A percentile compares a stretch with the other conserved stretches of the same genome.
Evolutionary conservation across 2,797 vertebrate genomes (phyloP).

Genomic region (Xiphorhynchus erythropygius): DNA sequence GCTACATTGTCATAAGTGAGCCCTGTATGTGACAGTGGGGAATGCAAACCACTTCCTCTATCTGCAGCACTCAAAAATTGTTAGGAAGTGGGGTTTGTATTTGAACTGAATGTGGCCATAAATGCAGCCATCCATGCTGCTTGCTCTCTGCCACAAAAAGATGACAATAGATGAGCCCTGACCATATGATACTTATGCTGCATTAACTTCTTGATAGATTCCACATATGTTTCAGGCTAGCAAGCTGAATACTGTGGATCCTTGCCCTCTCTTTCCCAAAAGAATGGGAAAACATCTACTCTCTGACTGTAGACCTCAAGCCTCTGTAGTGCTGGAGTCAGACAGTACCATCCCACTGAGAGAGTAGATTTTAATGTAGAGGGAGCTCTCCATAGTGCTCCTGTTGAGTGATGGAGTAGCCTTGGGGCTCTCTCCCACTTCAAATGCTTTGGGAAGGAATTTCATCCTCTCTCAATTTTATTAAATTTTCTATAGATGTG

Average conservation of each 20-base stretch:
- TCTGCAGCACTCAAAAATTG: neutral
- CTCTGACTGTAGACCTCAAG: neutral
- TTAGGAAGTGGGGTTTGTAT: neutral
- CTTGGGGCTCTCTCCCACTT: neutral
- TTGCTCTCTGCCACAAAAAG: neutral
- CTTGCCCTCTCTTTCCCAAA: neutral
- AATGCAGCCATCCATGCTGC: neutral
- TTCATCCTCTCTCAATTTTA: neutral
- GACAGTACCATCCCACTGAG: neutral
- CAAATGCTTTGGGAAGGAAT: neutral
- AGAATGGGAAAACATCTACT: neutral
- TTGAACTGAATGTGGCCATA: neutral
- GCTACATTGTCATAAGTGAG: neutral
- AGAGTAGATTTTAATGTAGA: neutral
- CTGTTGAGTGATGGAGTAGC: neutral
- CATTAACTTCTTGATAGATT: slow-evolving; percentile 1
- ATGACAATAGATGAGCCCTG: neutral
- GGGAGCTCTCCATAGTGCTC: neutral
- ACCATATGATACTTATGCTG: neutral
- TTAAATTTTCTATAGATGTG: neutral
- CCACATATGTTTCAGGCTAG: neutral
- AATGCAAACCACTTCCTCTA: neutral
- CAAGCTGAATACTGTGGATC: neutral
- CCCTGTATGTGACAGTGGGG: neutral
- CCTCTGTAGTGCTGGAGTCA: neutral